Percentiles rank a stretch among this genome's conserved stretches.
These are phyloP conservation scores for Apis dorsata DNA, from an alignment of 1,140 invertebrate species.

Conservation along the genomic window DNA sequence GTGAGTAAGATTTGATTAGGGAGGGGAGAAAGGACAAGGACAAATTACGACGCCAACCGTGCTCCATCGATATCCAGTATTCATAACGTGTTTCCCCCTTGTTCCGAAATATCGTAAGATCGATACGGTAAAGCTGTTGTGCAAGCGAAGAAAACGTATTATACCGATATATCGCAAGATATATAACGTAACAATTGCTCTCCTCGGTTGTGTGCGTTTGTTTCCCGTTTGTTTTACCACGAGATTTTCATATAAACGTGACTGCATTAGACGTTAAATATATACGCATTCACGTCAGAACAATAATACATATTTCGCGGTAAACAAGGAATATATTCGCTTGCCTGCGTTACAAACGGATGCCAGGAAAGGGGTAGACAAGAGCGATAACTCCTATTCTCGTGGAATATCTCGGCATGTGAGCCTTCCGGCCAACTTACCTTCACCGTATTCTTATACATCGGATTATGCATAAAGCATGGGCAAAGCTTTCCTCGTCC, in stretches of 20 bases:
- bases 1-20: not conserved
- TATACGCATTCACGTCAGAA: slow-evolving; percentile 58
- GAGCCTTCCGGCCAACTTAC: slow-evolving; percentile 35
- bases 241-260: slow-evolving; percentile 46
- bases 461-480: slow-evolving; percentile 53
- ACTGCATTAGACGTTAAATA: slow-evolving; percentile 65
- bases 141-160: not conserved
- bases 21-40: no score
- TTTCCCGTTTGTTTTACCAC: not conserved
- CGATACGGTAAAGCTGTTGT: not conserved
- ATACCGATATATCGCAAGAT: not conserved
- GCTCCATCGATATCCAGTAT: not conserved
- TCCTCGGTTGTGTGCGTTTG: not conserved
- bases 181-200: not conserved
- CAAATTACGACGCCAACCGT: no score
- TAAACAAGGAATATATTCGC: slow-evolving; percentile 56
- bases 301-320: slow-evolving; percentile 62
- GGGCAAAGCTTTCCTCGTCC: slow-evolving; percentile 31
- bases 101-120: not conserved
- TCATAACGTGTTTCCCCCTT: not conserved
- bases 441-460: slow-evolving; percentile 33
- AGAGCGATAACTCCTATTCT: slow-evolving; percentile 53
- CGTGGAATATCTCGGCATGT: slow-evolving; percentile 43
- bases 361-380: slow-evolving; percentile 43
- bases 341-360: slow-evolving; percentile 47